Evolutionary conservation across 2,888 invertebrate genomes (phyloP).

Genomic region (Calephelis perditalis): DNA sequence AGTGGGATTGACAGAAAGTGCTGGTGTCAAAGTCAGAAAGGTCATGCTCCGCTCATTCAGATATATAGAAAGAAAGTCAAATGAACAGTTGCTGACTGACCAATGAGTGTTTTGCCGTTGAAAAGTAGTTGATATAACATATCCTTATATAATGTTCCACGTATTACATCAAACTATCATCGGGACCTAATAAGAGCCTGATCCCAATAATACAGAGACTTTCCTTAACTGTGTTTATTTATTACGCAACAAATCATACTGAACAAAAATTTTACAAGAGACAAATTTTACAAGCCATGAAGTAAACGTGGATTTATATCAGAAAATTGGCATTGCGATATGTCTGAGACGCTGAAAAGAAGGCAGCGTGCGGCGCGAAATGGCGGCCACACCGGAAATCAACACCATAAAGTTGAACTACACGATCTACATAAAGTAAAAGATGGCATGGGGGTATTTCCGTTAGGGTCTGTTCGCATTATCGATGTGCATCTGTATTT

Average conservation of each 20-base stretch:
- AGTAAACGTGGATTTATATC: slow-evolving; percentile 6
- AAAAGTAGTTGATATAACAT: too few relatives aligned
- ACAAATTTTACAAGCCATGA: slow-evolving; percentile 3
- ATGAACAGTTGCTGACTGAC: too few relatives aligned
- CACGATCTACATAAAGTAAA: slow-evolving; percentile 2
- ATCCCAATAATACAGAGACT: too few relatives aligned
- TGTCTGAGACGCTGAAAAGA: slow-evolving; percentile 30
- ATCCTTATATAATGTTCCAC: too few relatives aligned
- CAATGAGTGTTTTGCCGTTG: too few relatives aligned
- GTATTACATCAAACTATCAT: too few relatives aligned
- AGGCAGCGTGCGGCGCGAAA: slow-evolving; percentile 27
- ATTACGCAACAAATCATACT: background rate
- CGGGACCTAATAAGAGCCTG: too few relatives aligned
- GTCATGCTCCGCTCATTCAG: too few relatives aligned
- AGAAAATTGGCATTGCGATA: slow-evolving; percentile 21
- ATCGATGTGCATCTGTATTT: background rate
- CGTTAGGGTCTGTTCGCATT: background rate
- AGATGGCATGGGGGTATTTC: background rate
- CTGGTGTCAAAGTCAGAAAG: too few relatives aligned
- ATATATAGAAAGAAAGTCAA: too few relatives aligned
- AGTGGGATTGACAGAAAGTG: too few relatives aligned
- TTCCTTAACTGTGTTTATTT: too few relatives aligned
- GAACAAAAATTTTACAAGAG: slow-evolving; percentile 1
- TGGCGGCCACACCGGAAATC: slow-evolving; percentile 6
- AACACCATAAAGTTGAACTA: slow-evolving; percentile 8